Evolutionary conservation across 1,140 invertebrate genomes (phyloP).

Genomic region (Cecropterus lyciades): DNA sequence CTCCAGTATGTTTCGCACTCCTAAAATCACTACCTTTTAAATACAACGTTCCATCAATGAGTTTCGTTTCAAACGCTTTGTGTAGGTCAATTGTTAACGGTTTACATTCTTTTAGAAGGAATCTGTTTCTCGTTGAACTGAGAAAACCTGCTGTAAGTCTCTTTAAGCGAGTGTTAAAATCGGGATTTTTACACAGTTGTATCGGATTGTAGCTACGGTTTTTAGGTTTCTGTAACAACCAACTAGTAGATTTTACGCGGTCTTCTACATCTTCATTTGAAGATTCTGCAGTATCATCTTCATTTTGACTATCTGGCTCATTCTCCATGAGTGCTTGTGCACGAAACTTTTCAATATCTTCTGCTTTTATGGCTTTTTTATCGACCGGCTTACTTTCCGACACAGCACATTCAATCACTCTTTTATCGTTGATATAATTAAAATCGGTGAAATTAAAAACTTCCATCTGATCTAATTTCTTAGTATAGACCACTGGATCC

Average conservation of each 20-base stretch:
- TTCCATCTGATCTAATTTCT: constrained; percentile 66
- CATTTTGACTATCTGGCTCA: background rate
- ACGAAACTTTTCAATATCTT: constrained; percentile 31
- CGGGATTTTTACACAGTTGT: constrained; percentile 74
- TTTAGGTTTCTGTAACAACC: constrained; percentile 69
- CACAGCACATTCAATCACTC: constrained; percentile 51
- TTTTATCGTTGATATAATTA: constrained; percentile 43
- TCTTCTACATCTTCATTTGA: constrained; percentile 9
- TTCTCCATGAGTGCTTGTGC: constrained; percentile 10
- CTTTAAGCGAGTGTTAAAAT: constrained; percentile 75
- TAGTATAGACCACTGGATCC: constrained; percentile 60
- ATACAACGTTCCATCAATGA: constrained; percentile 57
- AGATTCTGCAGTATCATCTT: constrained; percentile 14
- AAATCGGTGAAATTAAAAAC: constrained; percentile 51
- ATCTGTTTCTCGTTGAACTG: constrained; percentile 57
- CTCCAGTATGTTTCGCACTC: background rate
- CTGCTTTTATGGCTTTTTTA: constrained; percentile 38
- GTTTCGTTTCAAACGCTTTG: constrained; percentile 68
- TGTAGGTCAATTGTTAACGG: constrained; percentile 69
- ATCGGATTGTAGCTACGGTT: constrained; percentile 63
- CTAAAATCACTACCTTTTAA: constrained; percentile 41
- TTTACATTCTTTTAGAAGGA: constrained; percentile 59
- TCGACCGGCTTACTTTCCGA: constrained; percentile 58
- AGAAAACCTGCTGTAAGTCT: constrained; percentile 63
- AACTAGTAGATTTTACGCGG: constrained; percentile 55